Percentiles rank a stretch among this genome's conserved stretches.
phyloP scores from a whole-genome alignment of 2,113 vertebrate genomes.

The Psephotus haematonotus region DNA sequence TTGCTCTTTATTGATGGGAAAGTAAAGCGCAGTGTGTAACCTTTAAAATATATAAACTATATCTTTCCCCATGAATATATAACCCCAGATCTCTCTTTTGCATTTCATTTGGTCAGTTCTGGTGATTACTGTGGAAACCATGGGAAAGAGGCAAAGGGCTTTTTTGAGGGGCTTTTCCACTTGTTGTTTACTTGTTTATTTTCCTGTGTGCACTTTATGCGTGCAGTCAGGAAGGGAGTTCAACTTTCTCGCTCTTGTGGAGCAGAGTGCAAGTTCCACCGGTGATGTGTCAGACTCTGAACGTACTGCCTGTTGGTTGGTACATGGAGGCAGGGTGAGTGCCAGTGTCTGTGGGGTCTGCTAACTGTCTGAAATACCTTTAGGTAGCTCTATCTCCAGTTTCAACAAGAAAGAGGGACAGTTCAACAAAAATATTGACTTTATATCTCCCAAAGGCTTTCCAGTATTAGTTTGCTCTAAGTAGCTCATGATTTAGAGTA shows the following conservation, averaged over 20 bases:
- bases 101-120: neutral
- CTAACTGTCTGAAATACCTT: constrained; percentile 26
- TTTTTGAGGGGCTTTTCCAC: neutral
- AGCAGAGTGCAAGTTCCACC: neutral
- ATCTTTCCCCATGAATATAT: too few species aligned
- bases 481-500: constrained; percentile 83
- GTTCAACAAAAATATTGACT: constrained; percentile 74
- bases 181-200: neutral
- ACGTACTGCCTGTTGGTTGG: neutral
- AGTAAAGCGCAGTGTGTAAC: neutral
- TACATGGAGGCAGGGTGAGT: neutral
- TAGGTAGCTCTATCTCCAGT: constrained; percentile 47
- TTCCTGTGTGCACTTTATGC: neutral
- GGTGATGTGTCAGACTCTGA: neutral
- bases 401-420: constrained; percentile 45
- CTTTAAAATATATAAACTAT: neutral
- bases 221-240: neutral
- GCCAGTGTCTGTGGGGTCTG: neutral
- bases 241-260: neutral
- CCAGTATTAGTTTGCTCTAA: constrained; percentile 78
- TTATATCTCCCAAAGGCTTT: constrained; percentile 71
- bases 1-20: neutral
- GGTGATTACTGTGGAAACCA: neutral
- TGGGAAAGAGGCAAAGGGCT: neutral
- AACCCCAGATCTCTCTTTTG: neutral